Base-by-base conservation (phyloP, 2,797 vertebrate genomes). In the Smutsia temminckii region DNA sequence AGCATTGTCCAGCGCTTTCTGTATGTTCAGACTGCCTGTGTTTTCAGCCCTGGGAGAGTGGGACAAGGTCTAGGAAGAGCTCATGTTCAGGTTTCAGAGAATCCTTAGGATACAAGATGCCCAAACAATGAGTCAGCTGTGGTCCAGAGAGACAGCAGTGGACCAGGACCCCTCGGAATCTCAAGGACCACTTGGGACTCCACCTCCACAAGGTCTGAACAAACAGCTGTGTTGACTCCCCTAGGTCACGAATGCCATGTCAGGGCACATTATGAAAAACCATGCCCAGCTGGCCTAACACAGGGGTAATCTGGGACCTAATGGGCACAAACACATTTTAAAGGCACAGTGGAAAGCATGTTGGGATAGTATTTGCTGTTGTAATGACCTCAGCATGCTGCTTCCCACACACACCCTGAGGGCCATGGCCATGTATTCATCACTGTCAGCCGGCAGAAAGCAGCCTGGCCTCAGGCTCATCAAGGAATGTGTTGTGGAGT, bases 401-500 rank as follows among this genome's bases (percentile, higher is more conserved):
- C 63, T n/a, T 87, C 77, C 42, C 13, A 40, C 55, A 42, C 5
- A 25, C 10, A n/a, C 34, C 17, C 6, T 53, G 40, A 27, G 37
- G 46, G n/a, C 40, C 3, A 0, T 61, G 51, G 40, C 27, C 8
- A 0, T 21, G 12, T 16, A 6, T 14, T 85, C 25, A 46, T 72
- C 87, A 46, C 11, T 11, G n/a, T 42, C 66, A 53, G 59, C 51
- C 0, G 0, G 42, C 57, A 64, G 53, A 57, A 53, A 55, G 85
- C 29, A 18, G 69, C 34, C 49, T 72, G 77, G 34, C 66, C 18
- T 80, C 49, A 29, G 37, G 46, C 55, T 40, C 21, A 7, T 4
- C 0, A 1, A 72, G 55, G 40, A 84, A 40, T 25, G 6, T 3
- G 0, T 34, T 5, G 2, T 64, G 42, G 34, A 23, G 34, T 42